Evolutionary conservation across 2,888 invertebrate genomes (phyloP).

Genomic region (Geotrupes spiniger): DNA sequence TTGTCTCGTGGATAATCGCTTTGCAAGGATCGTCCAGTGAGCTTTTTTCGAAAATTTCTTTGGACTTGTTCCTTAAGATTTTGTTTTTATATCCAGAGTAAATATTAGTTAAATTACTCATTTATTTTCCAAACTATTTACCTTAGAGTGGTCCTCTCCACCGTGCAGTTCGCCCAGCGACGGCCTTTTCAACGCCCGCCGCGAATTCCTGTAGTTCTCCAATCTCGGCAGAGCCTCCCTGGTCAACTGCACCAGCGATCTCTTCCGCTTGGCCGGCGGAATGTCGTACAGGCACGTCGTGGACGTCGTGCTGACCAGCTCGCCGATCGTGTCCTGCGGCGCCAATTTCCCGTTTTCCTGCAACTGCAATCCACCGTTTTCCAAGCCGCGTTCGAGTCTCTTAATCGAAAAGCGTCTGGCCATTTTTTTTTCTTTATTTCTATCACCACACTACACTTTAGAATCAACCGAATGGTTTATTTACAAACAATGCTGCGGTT

Average conservation of each 20-base stretch:
- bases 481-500: not conserved
- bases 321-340: constrained; percentile 27
- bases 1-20: no score
- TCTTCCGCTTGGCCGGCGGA: constrained; percentile 48
- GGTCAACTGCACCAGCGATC: constrained; percentile 65
- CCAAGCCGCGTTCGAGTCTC: constrained; percentile 31
- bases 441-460: not conserved
- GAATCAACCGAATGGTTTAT: not conserved
- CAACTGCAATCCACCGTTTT: constrained; percentile 42
- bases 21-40: no score
- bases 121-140: no score
- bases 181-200: constrained; percentile 74
- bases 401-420: constrained; percentile 34
- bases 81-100: no score
- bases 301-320: constrained; percentile 34
- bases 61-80: no score
- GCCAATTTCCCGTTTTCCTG: constrained; percentile 35
- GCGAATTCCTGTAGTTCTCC: constrained; percentile 79
- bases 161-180: constrained; percentile 82
- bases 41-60: no score
- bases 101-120: no score
- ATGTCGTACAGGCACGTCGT: constrained; percentile 34
- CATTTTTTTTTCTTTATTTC: constrained; percentile 24
- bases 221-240: constrained; percentile 77
- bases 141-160: constrained; percentile 57